phyloP scores from a whole-genome alignment of 2,797 vertebrate genomes.

The Pangasius larnaudii region DNA sequence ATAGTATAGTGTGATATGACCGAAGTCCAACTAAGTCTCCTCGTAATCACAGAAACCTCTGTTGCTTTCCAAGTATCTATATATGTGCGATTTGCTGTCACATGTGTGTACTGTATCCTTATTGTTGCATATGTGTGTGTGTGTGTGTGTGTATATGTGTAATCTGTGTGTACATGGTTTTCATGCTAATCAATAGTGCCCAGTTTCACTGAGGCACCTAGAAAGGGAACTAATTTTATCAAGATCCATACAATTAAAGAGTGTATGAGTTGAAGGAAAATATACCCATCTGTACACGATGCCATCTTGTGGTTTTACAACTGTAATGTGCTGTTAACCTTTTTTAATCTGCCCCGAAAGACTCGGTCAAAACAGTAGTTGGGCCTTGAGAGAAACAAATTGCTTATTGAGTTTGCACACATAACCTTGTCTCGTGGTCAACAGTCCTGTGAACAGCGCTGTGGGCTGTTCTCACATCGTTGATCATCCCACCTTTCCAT shows the following conservation, averaged over 20 bases:
- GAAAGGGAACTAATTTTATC: neutral
- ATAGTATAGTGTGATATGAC: neutral
- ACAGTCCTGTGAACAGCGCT: constrained; percentile 3
- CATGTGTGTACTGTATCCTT: neutral
- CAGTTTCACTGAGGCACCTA: neutral
- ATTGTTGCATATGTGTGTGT: neutral
- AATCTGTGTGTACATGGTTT: neutral
- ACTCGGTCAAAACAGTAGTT: constrained; percentile 8
- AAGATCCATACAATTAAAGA: neutral
- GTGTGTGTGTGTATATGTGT: neutral
- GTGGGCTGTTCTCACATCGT: constrained; percentile 29
- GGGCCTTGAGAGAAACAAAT: constrained; percentile 48
- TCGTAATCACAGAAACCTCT: neutral
- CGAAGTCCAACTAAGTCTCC: constrained; percentile 11
- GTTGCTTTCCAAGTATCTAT: neutral
- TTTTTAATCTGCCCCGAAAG: neutral
- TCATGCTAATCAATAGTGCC: neutral
- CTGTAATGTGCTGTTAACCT: constrained; percentile 4
- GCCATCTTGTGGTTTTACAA: neutral
- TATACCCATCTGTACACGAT: neutral
- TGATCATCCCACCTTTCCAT: constrained; percentile 22
- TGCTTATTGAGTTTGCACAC: constrained; percentile 18
- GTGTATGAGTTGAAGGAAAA: neutral
- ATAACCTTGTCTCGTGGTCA: constrained; percentile 29
- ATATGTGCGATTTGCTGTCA: neutral